Conservation (phyloP, 2,888 invertebrate species). For the Physocephala rufipes region DNA sequence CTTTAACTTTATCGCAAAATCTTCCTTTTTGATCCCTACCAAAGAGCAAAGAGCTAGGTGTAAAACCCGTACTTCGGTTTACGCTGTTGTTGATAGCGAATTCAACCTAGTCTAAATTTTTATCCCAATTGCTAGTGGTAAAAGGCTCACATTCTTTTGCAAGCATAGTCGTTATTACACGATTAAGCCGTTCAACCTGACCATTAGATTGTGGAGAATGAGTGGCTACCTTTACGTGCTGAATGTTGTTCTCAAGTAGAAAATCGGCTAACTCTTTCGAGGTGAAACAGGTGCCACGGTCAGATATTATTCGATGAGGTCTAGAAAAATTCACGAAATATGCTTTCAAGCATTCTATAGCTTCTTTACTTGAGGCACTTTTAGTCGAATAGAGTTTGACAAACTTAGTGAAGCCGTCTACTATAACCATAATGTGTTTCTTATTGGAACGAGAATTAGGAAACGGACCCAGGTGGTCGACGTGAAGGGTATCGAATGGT, state of each 20-base stretch:
- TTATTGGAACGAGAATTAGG: constrained; percentile 22
- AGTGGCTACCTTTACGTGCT: constrained; percentile 31
- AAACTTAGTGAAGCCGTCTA: constrained; percentile 34
- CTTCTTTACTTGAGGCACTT: constrained; percentile 22
- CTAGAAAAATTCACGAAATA: constrained; percentile 21
- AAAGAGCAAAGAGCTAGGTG: no score
- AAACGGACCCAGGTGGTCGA: constrained; percentile 33
- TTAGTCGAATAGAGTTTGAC: background rate
- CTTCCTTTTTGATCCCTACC: constrained; percentile 33
- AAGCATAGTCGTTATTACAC: no score
- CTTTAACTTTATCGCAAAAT: constrained; percentile 35
- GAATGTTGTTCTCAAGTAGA: constrained; percentile 5
- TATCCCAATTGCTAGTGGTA: no score
- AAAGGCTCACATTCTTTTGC: no score
- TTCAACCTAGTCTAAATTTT: no score
- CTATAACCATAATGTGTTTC: no score
- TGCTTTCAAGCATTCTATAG: constrained; percentile 24
- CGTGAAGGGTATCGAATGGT: constrained; percentile 19
- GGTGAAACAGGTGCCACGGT: background rate
- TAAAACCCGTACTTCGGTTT: no score
- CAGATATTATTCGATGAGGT: background rate
- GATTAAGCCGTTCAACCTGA: no score
- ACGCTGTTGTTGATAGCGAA: no score
- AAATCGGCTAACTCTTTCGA: constrained; percentile 11
- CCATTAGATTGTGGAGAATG: constrained; percentile 35